Base-by-base conservation (phyloP, 2,888 invertebrate genomes). In the Pimpla rufipes region DNA sequence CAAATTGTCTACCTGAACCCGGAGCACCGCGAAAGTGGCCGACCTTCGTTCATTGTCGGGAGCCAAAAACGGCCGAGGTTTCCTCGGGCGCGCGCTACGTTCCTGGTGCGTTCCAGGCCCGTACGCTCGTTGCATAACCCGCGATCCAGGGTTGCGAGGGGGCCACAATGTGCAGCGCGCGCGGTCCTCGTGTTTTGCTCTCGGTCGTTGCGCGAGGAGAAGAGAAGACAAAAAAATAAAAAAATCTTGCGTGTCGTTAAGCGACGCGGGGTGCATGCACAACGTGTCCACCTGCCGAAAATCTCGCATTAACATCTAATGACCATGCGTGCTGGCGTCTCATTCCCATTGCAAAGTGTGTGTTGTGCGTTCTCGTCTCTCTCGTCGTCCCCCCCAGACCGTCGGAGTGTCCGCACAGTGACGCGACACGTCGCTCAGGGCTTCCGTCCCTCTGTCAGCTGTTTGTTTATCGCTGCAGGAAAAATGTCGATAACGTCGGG, bases 241-340 rank as follows among this genome's bases (percentile, higher is more conserved):
- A 23, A 29, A 37, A 70, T 47, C 13, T 62, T 86, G 86, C 84
- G 82, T 87, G 83, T 85, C 75, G 84, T 86, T 78, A 78, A 85
- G 81, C 82, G 84, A 87, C 78, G 85, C 76, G 83, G 67, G 79
- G 62, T 10, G 37, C 89, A 89, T 89, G 89, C 89, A 86, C 37
- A 86, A 87, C 73, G 73, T 84, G 82, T 84, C 79, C 79, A 84
- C 84, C 57, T 85, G 79, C 67, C 67, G 70, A 55, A 23, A 70
- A n/a, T n/a, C n/a, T 79, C 52, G 66, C 78, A 66, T 78, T 66
- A 81, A 81, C 78, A 81, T 75, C 71, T 76, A 83, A 86, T 59
- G 86, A 87, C 77, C 88, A 89, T 89, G 89, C 88, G 85, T 86
- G 88, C 76, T 79, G 75, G 88, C 88, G 66, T 57, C n/a, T n/a